Evolutionary conservation across 2,888 invertebrate genomes (phyloP).

Genomic region (Diadegma fenestrale): DNA sequence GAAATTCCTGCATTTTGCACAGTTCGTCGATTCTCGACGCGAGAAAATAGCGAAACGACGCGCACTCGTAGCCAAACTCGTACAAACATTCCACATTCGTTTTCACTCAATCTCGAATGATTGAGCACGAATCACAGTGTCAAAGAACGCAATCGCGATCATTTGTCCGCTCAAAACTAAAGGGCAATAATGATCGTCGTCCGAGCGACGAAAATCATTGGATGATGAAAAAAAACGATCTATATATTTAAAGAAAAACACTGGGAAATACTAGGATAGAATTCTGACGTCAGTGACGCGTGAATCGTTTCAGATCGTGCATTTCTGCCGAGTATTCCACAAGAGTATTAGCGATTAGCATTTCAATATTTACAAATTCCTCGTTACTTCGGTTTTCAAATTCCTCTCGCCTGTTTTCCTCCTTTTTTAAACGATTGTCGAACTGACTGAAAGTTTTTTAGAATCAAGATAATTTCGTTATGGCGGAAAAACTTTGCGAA

Average conservation of each 20-base stretch:
- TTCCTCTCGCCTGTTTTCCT: slow-evolving; percentile 69
- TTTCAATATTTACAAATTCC: slow-evolving; percentile 46
- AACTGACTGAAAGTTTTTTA: slow-evolving; percentile 78
- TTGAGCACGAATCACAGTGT: slow-evolving; percentile 28
- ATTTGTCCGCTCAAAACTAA: slow-evolving; percentile 51
- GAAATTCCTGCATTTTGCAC: slow-evolving; percentile 16
- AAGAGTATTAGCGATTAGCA: slow-evolving; percentile 66
- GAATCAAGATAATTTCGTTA: slow-evolving; percentile 12
- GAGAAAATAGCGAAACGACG: no score
- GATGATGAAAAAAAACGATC: slow-evolving; percentile 18
- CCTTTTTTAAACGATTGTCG: slow-evolving; percentile 73
- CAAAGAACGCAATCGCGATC: slow-evolving; percentile 25
- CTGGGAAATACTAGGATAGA: slow-evolving; percentile 29
- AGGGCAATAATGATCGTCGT: slow-evolving; percentile 58
- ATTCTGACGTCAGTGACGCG: slow-evolving; percentile 46
- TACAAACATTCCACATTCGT: slow-evolving; percentile 57
- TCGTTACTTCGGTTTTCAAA: slow-evolving; percentile 58
- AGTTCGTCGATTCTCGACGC: neutral
- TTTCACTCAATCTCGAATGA: slow-evolving; percentile 27
- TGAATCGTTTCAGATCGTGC: slow-evolving; percentile 42
- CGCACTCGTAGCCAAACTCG: neutral
- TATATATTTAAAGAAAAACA: neutral
- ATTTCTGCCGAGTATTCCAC: slow-evolving; percentile 62
- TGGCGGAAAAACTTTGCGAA: neutral
- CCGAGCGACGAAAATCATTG: slow-evolving; percentile 59